phyloP scores from a whole-genome alignment of 2,888 invertebrate genomes.

The Thecophora atra region DNA sequence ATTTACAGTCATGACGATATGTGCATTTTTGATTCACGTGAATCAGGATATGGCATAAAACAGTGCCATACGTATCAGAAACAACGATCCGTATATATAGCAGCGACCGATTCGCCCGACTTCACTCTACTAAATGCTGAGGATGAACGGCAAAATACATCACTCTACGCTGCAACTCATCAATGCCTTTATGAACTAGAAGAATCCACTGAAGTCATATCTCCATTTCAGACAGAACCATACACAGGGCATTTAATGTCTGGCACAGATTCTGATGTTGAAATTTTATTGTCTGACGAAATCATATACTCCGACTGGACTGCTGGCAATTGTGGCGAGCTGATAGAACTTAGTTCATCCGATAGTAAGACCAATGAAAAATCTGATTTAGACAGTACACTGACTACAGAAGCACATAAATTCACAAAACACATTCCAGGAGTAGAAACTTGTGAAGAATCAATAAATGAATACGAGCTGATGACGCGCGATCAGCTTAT shows the following conservation, averaged over 20 bases:
- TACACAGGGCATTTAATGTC: slow-evolving; percentile 39
- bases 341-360: slow-evolving; percentile 9
- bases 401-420: slow-evolving; percentile 23
- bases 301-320: slow-evolving; percentile 50
- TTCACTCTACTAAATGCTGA: slow-evolving; percentile 46
- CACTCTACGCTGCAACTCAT: too few relatives aligned
- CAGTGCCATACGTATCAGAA: slow-evolving; percentile 36
- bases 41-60: slow-evolving; percentile 40
- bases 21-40: slow-evolving; percentile 40
- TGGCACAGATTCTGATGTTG: slow-evolving; percentile 51
- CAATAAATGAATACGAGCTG: slow-evolving; percentile 36
- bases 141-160: slow-evolving; percentile 29
- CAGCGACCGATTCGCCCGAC: slow-evolving; percentile 43
- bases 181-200: slow-evolving; percentile 40
- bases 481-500: slow-evolving; percentile 44
- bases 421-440: slow-evolving; percentile 44
- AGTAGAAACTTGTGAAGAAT: slow-evolving; percentile 37
- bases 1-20: slow-evolving; percentile 36
- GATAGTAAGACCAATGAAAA: background rate
- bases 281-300: slow-evolving; percentile 49
- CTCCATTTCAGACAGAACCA: slow-evolving; percentile 42
- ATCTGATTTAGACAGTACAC: background rate
- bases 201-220: slow-evolving; percentile 45
- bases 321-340: slow-evolving; percentile 41
- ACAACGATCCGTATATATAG: slow-evolving; percentile 37